Evolutionary conservation across 1,140 invertebrate species (phyloP).

Genomic region (Drosophila sulfurigaster): DNA sequence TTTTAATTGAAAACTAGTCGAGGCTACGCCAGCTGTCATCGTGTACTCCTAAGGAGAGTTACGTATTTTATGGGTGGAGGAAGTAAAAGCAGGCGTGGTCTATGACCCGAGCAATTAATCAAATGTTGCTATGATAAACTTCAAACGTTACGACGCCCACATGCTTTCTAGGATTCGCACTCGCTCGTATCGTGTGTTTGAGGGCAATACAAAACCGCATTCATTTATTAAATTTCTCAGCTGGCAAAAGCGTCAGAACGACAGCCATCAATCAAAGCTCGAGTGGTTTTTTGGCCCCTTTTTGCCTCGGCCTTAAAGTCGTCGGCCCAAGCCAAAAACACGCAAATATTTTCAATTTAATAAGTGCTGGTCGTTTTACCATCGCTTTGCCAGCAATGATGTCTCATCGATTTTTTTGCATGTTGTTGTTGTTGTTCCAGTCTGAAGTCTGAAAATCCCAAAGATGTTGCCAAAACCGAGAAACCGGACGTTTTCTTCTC

Average conservation of each 20-base stretch:
- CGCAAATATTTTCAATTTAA: slow-evolving; percentile 52
- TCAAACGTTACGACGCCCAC: slow-evolving; percentile 20
- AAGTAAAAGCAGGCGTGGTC: slow-evolving; percentile 1
- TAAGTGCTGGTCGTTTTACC: slow-evolving; percentile 39
- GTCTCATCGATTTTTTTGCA: slow-evolving; percentile 43
- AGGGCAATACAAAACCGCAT: slow-evolving; percentile 41
- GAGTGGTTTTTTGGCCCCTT: slow-evolving; percentile 16
- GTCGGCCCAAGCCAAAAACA: slow-evolving; percentile 1
- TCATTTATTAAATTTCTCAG: slow-evolving; percentile 58
- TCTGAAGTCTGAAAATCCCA: slow-evolving; percentile 7
- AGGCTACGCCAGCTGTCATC: slow-evolving; percentile 33
- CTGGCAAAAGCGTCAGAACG: slow-evolving; percentile 35
- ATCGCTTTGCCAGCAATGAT: slow-evolving; percentile 15
- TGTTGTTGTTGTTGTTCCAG: background rate
- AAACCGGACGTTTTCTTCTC: background rate
- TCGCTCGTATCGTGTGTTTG: background rate
- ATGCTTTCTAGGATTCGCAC: background rate
- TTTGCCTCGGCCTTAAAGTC: slow-evolving; percentile 33
- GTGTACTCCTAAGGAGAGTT: background rate
- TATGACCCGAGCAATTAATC: slow-evolving; percentile 50
- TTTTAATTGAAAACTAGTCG: slow-evolving; percentile 58
- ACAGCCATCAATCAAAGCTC: slow-evolving; percentile 58
- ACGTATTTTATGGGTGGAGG: background rate
- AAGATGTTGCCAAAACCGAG: slow-evolving; percentile 3
- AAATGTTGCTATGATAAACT: slow-evolving; percentile 52